A percentile compares a stretch with the other conserved stretches of the same genome.
These are phyloP conservation scores for Vombatus ursinus DNA, from an alignment of 2,113 vertebrate species.

Conservation along the genomic window DNA sequence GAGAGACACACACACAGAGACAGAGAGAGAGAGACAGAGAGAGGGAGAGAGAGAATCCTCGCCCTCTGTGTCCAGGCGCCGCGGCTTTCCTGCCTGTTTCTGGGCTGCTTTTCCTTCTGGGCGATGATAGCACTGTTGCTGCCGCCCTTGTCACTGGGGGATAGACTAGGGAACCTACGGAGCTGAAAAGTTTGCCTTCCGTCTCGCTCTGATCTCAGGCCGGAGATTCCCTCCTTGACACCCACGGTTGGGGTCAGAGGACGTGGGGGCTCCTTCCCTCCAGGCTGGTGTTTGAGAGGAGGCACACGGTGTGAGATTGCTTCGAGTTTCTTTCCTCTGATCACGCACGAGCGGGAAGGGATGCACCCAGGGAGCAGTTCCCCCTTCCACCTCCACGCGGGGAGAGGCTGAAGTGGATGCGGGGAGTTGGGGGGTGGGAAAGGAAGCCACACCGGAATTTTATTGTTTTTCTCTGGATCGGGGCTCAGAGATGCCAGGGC, in stretches of 20 bases:
- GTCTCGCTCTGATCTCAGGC: background rate
- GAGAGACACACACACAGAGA: background rate
- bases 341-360: background rate
- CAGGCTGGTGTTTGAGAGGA: background rate
- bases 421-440: background rate
- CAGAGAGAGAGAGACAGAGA: background rate
- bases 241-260: background rate
- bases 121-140: background rate
- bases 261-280: background rate
- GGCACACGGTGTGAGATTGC: background rate
- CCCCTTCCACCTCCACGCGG: background rate
- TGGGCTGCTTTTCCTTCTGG: background rate
- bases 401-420: background rate
- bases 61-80: background rate
- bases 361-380: background rate
- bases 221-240: background rate
- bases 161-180: too few relatives aligned
- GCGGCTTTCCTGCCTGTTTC: background rate
- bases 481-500: background rate
- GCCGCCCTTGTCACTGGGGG: background rate
- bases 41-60: too few relatives aligned
- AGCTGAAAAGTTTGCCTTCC: background rate
- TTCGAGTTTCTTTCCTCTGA: background rate
- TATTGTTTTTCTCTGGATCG: background rate
- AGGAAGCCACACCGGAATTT: background rate